Percentiles rank a stretch among this genome's conserved stretches.
Evolutionary conservation across 2,113 vertebrate species (phyloP).

Genomic region (Petromus typicus): DNA sequence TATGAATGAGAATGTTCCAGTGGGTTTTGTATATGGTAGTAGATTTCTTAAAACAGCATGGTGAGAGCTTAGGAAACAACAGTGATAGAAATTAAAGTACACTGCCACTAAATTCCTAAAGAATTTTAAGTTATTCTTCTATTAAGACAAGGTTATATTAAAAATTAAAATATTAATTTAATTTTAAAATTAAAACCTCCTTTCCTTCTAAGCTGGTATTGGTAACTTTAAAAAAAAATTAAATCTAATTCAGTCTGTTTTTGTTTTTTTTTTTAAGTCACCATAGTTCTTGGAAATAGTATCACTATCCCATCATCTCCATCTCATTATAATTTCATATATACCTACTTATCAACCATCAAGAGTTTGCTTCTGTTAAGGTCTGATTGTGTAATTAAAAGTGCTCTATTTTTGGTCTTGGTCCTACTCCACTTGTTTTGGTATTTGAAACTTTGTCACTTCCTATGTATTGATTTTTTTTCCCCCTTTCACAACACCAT

Average conservation of each 20-base stretch:
- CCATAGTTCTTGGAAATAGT: background rate
- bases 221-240: background rate
- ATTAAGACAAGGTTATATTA: background rate
- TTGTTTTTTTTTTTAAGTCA: too few relatives aligned
- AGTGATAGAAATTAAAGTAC: constrained; percentile 29
- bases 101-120: background rate
- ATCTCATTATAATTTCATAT: background rate
- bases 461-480: background rate
- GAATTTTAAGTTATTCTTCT: background rate
- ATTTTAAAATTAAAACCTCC: background rate
- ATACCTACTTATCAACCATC: background rate
- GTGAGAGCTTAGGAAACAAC: constrained; percentile 1
- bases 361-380: background rate
- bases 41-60: constrained; percentile 20
- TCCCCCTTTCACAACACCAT: background rate
- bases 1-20: background rate
- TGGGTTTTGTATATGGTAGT: background rate
- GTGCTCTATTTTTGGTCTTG: background rate
- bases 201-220: background rate
- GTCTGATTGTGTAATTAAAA: background rate
- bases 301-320: background rate
- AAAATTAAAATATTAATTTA: background rate
- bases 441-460: background rate
- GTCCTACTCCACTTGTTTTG: background rate
- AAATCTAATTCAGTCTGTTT: background rate